Conservation (phyloP, 1,140 invertebrate species). For the Diabrotica undecimpunctata region DNA sequence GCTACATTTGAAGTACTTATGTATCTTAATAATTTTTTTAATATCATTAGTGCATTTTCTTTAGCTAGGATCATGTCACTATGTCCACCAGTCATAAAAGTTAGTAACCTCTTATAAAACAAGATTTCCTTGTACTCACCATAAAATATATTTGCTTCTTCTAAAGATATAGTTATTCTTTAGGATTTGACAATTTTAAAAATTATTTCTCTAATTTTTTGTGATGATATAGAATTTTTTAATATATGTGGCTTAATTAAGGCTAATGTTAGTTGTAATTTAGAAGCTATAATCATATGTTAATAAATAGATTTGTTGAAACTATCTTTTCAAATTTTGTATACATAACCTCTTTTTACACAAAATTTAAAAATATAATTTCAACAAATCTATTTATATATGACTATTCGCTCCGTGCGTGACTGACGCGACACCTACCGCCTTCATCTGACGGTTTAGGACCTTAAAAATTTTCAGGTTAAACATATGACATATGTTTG, state of each 20-base stretch:
- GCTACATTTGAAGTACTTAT: too few species aligned
- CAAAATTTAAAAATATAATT: too few species aligned
- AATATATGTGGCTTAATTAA: conserved; percentile 73
- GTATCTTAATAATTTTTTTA: too few species aligned
- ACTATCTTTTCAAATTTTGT: too few species aligned
- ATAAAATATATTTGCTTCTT: conserved; percentile 76
- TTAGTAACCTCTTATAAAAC: conserved; percentile 81
- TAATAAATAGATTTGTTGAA: too few species aligned
- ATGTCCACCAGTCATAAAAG: conserved; percentile 85
- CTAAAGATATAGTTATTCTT: conserved; percentile 56
- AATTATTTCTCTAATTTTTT: conserved; percentile 67
- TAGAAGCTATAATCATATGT: conserved; percentile 27
- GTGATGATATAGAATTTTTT: conserved; percentile 62
- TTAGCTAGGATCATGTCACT: conserved; percentile 74
- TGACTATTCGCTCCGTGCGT: too few species aligned
- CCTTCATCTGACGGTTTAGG: too few species aligned
- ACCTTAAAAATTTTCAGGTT: too few species aligned
- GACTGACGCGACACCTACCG: too few species aligned
- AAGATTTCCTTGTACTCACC: conserved; percentile 79
- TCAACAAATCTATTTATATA: too few species aligned
- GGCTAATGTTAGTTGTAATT: conserved; percentile 60
- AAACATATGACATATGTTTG: too few species aligned
- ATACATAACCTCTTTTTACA: too few species aligned
- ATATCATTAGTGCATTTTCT: conserved; percentile 72
- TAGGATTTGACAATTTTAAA: conserved; percentile 74